Conservation (phyloP, 2,797 vertebrate species). For the Tenualosa ilisha region DNA sequence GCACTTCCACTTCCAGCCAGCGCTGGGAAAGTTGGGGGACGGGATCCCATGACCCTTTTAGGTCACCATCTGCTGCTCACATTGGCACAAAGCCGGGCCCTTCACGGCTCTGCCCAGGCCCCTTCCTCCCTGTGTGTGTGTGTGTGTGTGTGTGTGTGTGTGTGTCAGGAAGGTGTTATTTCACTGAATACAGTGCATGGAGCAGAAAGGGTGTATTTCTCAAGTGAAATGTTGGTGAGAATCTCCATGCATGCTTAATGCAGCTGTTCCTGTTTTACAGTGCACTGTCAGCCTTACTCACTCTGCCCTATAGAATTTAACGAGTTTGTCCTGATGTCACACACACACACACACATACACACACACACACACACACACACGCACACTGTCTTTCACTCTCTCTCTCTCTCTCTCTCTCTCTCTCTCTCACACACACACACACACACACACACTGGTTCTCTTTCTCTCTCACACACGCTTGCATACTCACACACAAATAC, state of each 20-base stretch:
- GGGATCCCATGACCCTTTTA: slow-evolving; percentile 76
- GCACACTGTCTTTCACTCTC: slow-evolving; percentile 20
- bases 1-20: neutral
- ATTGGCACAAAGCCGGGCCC: slow-evolving; percentile 73
- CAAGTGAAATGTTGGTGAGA: neutral
- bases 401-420: no score
- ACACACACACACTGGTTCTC: no score
- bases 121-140: slow-evolving; percentile 53
- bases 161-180: slow-evolving; percentile 39
- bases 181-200: neutral
- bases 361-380: neutral
- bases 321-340: neutral
- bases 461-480: no score
- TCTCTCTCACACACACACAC: neutral
- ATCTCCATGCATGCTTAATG: neutral
- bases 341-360: neutral
- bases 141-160: neutral
- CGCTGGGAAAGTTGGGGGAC: slow-evolving; percentile 57
- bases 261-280: slow-evolving; percentile 7
- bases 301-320: neutral
- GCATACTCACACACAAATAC: neutral
- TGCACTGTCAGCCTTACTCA: neutral
- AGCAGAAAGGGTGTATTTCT: neutral
- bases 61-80: slow-evolving; percentile 86
- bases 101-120: slow-evolving; percentile 50